These are phyloP conservation scores for Pachyramphus minor DNA, from an alignment of 2,113 vertebrate species.

Conservation along the genomic window DNA sequence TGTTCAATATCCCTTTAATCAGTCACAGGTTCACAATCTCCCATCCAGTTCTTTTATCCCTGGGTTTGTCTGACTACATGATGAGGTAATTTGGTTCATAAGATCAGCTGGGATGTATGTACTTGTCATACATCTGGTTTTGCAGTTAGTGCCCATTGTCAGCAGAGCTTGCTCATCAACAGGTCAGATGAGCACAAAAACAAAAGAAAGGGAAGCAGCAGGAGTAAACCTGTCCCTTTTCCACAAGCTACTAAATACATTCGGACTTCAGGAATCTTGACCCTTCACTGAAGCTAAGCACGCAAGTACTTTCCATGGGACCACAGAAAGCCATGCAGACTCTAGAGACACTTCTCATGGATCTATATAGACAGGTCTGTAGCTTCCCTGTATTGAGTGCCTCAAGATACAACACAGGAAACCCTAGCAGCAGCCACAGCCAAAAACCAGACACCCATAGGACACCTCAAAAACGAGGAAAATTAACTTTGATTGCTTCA, in stretches of 20 bases:
- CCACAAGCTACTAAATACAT: not conserved
- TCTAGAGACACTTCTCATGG: not conserved
- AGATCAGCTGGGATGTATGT: not conserved
- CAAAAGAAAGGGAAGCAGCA: not conserved
- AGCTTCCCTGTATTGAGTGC: not conserved
- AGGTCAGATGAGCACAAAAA: not conserved
- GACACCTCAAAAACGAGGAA: not conserved
- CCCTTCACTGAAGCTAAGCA: not conserved
- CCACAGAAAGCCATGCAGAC: not conserved
- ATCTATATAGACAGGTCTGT: not conserved
- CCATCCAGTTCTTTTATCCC: not conserved
- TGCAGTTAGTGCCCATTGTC: not conserved
- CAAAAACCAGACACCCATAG: not conserved
- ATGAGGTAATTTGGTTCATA: not conserved
- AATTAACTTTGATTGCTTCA: not conserved
- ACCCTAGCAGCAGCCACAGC: not conserved
- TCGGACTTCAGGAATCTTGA: not conserved
- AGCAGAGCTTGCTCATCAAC: not conserved
- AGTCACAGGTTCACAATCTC: not conserved
- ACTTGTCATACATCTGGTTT: not conserved
- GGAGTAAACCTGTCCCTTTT: not conserved
- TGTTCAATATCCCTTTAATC: not conserved
- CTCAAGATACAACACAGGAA: not conserved
- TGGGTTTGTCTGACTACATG: not conserved
- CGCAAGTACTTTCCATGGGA: not conserved